Percentiles rank a stretch among this genome's conserved stretches.
phyloP scores from a whole-genome alignment of 2,797 vertebrate species.

The Pipistrellus pipistrellus region DNA sequence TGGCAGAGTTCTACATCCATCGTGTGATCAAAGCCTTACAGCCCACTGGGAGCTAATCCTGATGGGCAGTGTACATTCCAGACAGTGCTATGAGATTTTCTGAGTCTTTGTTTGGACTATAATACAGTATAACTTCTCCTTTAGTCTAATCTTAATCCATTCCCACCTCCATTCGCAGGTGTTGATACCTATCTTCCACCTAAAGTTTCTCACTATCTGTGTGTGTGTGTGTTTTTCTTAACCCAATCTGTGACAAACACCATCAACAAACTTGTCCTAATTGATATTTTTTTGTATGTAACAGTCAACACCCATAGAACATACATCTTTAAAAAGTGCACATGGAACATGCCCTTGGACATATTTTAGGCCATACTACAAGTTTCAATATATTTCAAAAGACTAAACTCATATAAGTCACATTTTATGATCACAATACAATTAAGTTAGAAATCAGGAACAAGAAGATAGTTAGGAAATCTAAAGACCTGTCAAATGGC shows the following conservation, averaged over 20 bases:
- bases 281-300: slow-evolving; percentile 13
- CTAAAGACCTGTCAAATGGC: background rate
- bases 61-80: background rate
- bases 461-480: background rate
- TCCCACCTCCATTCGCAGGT: background rate
- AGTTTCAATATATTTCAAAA: background rate
- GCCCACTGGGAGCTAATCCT: background rate
- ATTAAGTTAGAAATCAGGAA: background rate
- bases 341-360: background rate
- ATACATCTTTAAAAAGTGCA: background rate
- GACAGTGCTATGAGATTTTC: background rate
- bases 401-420: slow-evolving; percentile 1
- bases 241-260: background rate
- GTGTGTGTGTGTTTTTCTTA: background rate
- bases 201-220: background rate
- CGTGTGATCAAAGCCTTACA: background rate
- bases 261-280: background rate
- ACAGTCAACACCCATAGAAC: background rate
- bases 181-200: background rate
- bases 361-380: background rate
- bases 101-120: background rate
- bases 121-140: background rate
- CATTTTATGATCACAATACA: background rate
- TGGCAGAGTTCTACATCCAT: background rate
- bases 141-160: background rate